Evolutionary conservation across 2,113 vertebrate genomes (phyloP), one percentile per base, ranked within the genome.

Genomic region (Rhinolophus ferrumequinum): DNA sequence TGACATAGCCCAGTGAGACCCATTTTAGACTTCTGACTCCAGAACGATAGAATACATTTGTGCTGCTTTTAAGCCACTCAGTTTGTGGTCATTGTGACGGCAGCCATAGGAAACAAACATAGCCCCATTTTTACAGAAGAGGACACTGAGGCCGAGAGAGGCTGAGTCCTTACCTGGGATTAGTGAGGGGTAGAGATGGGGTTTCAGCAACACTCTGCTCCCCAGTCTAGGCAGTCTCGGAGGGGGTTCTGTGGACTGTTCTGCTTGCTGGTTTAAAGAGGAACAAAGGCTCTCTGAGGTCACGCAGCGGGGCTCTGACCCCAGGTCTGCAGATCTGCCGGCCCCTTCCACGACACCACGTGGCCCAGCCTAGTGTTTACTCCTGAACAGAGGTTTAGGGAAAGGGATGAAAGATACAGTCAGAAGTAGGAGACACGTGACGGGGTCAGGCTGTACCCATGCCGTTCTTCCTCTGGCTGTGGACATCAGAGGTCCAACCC

Each of bases 291-390:
- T 21, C 26, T 44, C 52, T 5, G 14, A 64, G 28, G 12, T 13
- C 9, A 14, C 0, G 0, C n/a, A 5, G 66, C 41, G 5, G 30
- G 28, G 41, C 0, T 10, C 54, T 24, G 54, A 86, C 14, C 35
- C 10, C 21, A 2, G 69, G 26, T 18, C 58, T 44, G 67, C 22
- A 9, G 44, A 14, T 19, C 15, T 4, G 69, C 62, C 1, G 2
- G 19, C 3, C 67, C 41, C 47, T n/a, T 6, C 6, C 52, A 21
- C 0, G 1, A 24, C 12, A 0, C 35, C 0, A 1, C 6, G 2
- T 41, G 11, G n/a, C 52, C 76, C 19, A 9, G 11, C 1, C 14
- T 10, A 6, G 50, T 4, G 6, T 22, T 8, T 62, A 21, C 18
- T 64, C 10, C 38, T 5, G 13, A 9, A 1, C 6, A 12, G 76